Percentiles rank a stretch among this genome's conserved stretches.
These are phyloP conservation scores for Procambarus clarkii DNA, from an alignment of 1,140 invertebrate species.

Conservation along the genomic window DNA sequence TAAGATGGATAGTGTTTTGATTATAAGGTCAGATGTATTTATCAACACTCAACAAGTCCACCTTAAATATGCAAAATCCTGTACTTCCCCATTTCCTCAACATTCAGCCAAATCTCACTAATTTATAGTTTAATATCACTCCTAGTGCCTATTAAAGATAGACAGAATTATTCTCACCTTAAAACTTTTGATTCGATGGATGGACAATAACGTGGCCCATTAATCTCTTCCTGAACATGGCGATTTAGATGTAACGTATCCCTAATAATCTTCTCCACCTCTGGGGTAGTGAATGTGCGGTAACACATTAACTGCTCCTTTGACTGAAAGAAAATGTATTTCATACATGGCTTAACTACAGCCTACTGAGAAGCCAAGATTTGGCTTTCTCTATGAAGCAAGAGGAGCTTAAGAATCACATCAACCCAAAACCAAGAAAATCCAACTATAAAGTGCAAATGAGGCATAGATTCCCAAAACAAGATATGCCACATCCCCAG, in stretches of 20 bases:
- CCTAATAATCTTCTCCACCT: conserved; percentile 84
- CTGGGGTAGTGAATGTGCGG: conserved; percentile 84
- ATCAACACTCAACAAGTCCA: too few relatives aligned
- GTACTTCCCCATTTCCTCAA: not conserved
- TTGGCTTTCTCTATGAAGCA: too few relatives aligned
- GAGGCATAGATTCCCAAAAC: too few relatives aligned
- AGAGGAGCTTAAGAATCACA: too few relatives aligned
- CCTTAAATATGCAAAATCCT: too few relatives aligned
- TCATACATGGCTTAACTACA: not conserved
- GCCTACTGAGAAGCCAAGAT: too few relatives aligned
- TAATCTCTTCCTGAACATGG: conserved; percentile 88
- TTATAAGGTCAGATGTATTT: too few relatives aligned
- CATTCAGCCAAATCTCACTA: not conserved
- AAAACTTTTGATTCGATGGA: conserved; percentile 95
- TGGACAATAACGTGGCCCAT: conserved; percentile 92
- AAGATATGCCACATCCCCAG: too few relatives aligned
- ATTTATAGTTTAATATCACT: too few relatives aligned
- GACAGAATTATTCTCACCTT: conserved; percentile 74
- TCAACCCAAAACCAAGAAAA: too few relatives aligned
- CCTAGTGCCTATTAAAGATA: not conserved
- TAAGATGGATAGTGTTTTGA: too few relatives aligned
- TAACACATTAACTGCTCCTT: conserved; percentile 85
- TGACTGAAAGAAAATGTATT: conserved; percentile 76
- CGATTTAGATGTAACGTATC: conserved; percentile 89
- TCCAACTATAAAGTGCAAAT: too few relatives aligned